Evolutionary conservation across 2,888 invertebrate species (phyloP).

Genomic region (Parnassius smintheus): DNA sequence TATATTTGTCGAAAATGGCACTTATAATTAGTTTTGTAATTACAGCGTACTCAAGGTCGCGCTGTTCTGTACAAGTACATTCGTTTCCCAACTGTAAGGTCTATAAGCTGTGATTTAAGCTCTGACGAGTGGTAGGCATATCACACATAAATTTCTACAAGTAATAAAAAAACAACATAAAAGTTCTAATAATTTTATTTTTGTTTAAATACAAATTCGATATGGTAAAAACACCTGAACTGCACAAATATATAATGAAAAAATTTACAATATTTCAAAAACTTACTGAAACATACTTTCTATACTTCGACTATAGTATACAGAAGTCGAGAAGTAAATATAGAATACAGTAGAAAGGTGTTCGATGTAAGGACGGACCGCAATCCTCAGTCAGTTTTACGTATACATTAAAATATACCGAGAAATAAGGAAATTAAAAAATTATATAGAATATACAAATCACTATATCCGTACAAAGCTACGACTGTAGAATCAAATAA

Average conservation of each 20-base stretch:
- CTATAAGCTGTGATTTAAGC: too few relatives aligned
- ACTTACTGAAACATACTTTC: slow-evolving; percentile 6
- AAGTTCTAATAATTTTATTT: slow-evolving; percentile 63
- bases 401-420: slow-evolving; percentile 7
- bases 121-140: too few relatives aligned
- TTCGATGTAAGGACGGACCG: slow-evolving; percentile 27
- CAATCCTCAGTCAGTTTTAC: slow-evolving; percentile 31
- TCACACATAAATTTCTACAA: background rate
- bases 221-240: slow-evolving; percentile 47
- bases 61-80: too few relatives aligned
- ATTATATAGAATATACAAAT: slow-evolving; percentile 28
- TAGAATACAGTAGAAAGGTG: slow-evolving; percentile 7
- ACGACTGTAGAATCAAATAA: slow-evolving; percentile 19
- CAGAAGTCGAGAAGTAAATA: slow-evolving; percentile 9
- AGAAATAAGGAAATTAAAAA: slow-evolving; percentile 13
- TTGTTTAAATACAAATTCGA: slow-evolving; percentile 71
- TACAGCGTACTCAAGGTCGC: too few relatives aligned
- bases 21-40: too few relatives aligned
- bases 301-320: slow-evolving; percentile 6
- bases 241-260: slow-evolving; percentile 31
- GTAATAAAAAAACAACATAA: slow-evolving; percentile 24
- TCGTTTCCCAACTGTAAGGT: too few relatives aligned
- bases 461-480: slow-evolving; percentile 14
- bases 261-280: slow-evolving; percentile 37
- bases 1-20: too few relatives aligned